phyloP scores from a whole-genome alignment of 2,797 vertebrate genomes.

The Sternotherus odoratus region DNA sequence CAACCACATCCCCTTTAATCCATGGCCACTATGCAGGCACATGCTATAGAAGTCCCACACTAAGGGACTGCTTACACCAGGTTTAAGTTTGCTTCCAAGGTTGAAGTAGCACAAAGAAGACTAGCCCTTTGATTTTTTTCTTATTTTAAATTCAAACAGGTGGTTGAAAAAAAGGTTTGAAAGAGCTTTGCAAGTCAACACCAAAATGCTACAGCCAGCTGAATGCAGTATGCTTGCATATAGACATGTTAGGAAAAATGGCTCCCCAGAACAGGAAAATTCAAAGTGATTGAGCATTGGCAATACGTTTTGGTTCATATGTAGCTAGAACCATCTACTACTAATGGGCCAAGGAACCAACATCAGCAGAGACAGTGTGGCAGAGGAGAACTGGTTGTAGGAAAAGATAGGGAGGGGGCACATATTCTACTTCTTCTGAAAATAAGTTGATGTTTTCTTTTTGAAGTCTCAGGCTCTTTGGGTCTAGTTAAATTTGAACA shows the following conservation, averaged over 20 bases:
- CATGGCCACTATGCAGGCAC: background rate
- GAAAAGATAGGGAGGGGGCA: conserved; percentile 13
- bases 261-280: background rate
- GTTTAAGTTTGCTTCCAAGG: background rate
- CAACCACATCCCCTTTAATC: rapidly evolving
- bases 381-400: background rate
- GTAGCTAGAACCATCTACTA: background rate
- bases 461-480: background rate
- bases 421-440: conserved; percentile 1
- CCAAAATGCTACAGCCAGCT: background rate
- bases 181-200: background rate
- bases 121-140: background rate
- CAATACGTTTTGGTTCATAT: background rate
- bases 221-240: rapidly evolving
- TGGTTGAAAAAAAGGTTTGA: background rate
- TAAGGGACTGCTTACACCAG: background rate
- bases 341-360: background rate
- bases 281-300: background rate
- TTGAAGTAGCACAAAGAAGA: background rate
- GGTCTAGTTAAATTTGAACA: conserved; percentile 47
- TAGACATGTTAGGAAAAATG: rapidly evolving
- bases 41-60: rapidly evolving
- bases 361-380: background rate
- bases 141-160: background rate
- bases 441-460: conserved; percentile 33